Base-by-base conservation (phyloP, 2,113 vertebrate genomes). In the Indri indri region DNA sequence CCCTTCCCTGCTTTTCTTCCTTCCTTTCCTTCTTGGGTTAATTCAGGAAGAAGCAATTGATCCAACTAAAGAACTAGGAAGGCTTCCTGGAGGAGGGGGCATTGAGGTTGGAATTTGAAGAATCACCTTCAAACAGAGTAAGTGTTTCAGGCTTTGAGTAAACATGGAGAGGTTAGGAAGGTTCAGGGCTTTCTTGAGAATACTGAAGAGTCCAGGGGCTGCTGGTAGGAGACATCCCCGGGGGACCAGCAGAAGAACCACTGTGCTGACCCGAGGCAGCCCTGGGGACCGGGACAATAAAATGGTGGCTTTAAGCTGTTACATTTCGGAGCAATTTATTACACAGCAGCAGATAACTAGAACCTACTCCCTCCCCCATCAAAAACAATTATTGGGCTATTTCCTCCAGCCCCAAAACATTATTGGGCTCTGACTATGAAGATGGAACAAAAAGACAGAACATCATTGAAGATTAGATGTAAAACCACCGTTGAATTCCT, bases 281-380 rank as follows among this genome's bases (percentile, higher is more conserved):
- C 34, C 11, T 2, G 40, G 1, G 14, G n/a, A 40, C 14, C 2
- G 6, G n/a, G 57, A 17, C 5, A 76, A 50, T 2, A 70, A 73
- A 54, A 70, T 2, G 18, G 4, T 4, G 11, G 7, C 45, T 68
- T n/a, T 8, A n/a, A 9, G 8, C 25, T 30, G 10, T 23, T 37
- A n/a, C 2, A 5, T 11, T 76, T n/a, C 34, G 8, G 22, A 47
- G 17, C 11, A 17, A 27, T 18, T 54, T 30, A 8, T 57, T 57
- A 68, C 45, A 42, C 37, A n/a, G 66, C 13, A 84, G 18, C 9
- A 23, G 11, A n/a, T 23, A 77, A 25, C 23, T 32, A 16, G 23
- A 50, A 52, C 1, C 17, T 32, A 80, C 5, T 13, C 14, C 10
- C n/a, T 5, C 25, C 0, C 30, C 4, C 2, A 34, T 14, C 70